Base-by-base conservation (phyloP, 2,797 vertebrate genomes). In the Tenualosa thibaudeaui region DNA sequence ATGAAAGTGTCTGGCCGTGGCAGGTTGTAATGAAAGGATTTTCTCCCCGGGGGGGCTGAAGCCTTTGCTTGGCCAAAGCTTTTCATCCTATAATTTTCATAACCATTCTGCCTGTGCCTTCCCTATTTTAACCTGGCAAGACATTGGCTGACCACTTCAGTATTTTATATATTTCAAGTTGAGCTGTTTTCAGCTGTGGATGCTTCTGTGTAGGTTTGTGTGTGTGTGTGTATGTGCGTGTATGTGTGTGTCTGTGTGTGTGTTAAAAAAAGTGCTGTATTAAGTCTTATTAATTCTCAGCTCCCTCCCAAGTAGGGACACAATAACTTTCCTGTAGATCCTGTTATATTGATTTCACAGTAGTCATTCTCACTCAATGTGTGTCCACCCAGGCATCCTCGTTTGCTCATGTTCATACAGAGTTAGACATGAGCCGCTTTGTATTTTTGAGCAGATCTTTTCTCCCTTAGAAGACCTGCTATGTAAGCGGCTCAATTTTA, bases 401-500 rank as follows among this genome's bases (percentile, higher is more conserved):
- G 17, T 12, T 40, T 40, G 6, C 71, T 7, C 17, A 19, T 43
- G 17, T 43, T 43, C 17, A 78, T 43, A 17, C 15, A 78, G 37
- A 37, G 15, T 19, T 7, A 78, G 4, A 78, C 37, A 37, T 19
- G 31, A 75, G 17, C 71, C 40, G 46, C 62, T 53, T 50, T 22
- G 6, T 46, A 51, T 84, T 68, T 19, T 8, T 24, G 15, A 71
- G 68, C 19, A 0, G 24, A 86, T 81, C 81, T 50, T 84, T 83
- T 50, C 58, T 24, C 46, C 3, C 58, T 6, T 62, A 31, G 15
- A 19, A 49, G 31, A 86, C 85, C 88, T 85, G 84, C 86, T 85
- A 83, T 84, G 85, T 85, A 89, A 89, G 86, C 87, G 87, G 82
- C 83, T 56, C 84, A 81, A 89, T 89, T 86, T 84, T 83, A 85